Percentiles rank a stretch among this genome's conserved stretches.
These are phyloP conservation scores for Zapus hudsonius DNA, from an alignment of 2,113 vertebrate species.

Conservation along the genomic window DNA sequence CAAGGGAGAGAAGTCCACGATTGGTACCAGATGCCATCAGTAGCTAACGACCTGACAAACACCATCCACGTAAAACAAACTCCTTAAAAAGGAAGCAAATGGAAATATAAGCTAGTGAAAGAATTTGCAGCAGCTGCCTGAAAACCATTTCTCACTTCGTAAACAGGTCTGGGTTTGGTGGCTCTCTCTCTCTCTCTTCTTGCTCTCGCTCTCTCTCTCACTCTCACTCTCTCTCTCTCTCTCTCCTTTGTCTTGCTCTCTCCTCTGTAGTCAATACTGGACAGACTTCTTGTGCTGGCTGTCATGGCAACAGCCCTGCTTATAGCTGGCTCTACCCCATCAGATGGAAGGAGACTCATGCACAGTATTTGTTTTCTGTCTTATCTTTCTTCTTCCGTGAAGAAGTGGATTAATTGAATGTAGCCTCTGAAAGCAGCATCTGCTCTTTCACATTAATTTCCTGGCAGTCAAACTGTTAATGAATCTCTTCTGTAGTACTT, in stretches of 20 bases:
- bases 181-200: conserved; percentile 54
- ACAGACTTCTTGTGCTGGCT: conserved; percentile 44
- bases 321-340: not conserved
- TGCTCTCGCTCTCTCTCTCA: conserved; percentile 27
- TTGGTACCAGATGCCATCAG: conserved; percentile 87
- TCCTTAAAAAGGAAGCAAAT: conserved; percentile 88
- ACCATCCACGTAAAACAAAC: conserved; percentile 85
- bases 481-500: not conserved
- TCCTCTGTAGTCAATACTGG: not conserved
- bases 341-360: conserved; percentile 48
- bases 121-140: conserved; percentile 86
- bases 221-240: not conserved
- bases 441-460: conserved; percentile 34
- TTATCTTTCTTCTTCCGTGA: conserved; percentile 32
- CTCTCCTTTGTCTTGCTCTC: not conserved
- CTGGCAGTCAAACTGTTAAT: conserved; percentile 37
- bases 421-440: not conserved
- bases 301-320: conserved; percentile 18
- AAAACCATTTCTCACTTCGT: conserved; percentile 89
- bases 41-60: conserved; percentile 87
- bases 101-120: conserved; percentile 89
- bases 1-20: conserved; percentile 76
- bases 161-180: conserved; percentile 85
- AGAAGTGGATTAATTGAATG: not conserved
- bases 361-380: not conserved